These are phyloP conservation scores for Catharus fuscescens DNA, from an alignment of 2,113 vertebrate genomes.

Conservation along the genomic window DNA sequence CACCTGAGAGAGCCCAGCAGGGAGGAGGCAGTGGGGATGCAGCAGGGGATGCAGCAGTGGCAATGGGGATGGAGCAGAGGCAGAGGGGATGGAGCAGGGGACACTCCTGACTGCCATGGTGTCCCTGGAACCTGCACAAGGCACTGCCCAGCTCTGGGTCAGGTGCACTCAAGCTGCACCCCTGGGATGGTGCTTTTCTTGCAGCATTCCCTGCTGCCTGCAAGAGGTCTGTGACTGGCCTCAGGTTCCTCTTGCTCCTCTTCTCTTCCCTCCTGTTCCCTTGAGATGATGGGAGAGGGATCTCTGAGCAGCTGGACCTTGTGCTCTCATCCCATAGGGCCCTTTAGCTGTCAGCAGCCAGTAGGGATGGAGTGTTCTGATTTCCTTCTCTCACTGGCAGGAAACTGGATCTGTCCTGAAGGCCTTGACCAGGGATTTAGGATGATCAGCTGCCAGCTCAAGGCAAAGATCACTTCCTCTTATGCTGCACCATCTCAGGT, in stretches of 20 bases:
- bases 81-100: neutral
- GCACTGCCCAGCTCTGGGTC: neutral
- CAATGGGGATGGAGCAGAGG: neutral
- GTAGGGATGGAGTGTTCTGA: neutral
- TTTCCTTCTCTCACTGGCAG: neutral
- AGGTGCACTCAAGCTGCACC: neutral
- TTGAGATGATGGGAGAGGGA: neutral
- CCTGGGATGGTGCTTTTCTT: neutral
- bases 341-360: neutral
- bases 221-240: neutral
- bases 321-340: neutral
- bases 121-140: neutral
- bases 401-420: neutral
- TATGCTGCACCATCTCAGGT: neutral
- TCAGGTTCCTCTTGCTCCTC: neutral
- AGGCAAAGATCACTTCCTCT: neutral
- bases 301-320: neutral
- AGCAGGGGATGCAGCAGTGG: too few species aligned
- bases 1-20: neutral
- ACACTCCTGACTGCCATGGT: fast-evolving
- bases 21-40: too few species aligned
- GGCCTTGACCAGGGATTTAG: neutral
- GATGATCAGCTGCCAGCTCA: neutral
- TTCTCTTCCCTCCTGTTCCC: neutral
- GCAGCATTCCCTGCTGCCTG: neutral